Percentiles rank a stretch among this genome's conserved stretches.
These are phyloP conservation scores for Pseudomyrmex gracilis DNA, from an alignment of 1,140 invertebrate species.

Conservation along the genomic window DNA sequence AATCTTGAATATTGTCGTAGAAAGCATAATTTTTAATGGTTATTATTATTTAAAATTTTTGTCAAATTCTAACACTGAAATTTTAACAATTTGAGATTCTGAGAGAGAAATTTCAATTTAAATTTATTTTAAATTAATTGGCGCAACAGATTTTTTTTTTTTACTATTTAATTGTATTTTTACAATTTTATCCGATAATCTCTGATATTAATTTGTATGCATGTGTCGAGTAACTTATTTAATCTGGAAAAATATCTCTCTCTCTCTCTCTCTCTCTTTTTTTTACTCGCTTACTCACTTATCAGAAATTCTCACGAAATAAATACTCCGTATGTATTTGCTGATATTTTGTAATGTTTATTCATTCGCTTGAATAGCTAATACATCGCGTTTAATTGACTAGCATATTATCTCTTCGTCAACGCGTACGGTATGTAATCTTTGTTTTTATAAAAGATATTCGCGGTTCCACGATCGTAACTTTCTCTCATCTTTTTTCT, in stretches of 20 bases:
- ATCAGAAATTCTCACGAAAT: background rate
- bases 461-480: constrained; percentile 2
- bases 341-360: constrained; percentile 9
- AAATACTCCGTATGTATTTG: constrained; percentile 8
- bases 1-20: background rate
- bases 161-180: too few relatives aligned
- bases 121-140: too few relatives aligned
- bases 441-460: constrained; percentile 18
- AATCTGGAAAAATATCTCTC: background rate
- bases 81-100: background rate
- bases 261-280: too few relatives aligned
- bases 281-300: too few relatives aligned
- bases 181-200: too few relatives aligned
- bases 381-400: constrained; percentile 46
- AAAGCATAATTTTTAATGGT: background rate
- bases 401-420: constrained; percentile 39
- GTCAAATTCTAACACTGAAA: background rate
- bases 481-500: constrained; percentile 14
- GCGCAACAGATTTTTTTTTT: background rate
- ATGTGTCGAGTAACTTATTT: too few relatives aligned
- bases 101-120: background rate
- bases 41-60: background rate
- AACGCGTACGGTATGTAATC: background rate
- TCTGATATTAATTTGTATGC: too few relatives aligned
- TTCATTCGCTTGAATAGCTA: constrained; percentile 33